Evolutionary conservation across 2,888 invertebrate species (phyloP).

Genomic region (Mythimna loreyi): DNA sequence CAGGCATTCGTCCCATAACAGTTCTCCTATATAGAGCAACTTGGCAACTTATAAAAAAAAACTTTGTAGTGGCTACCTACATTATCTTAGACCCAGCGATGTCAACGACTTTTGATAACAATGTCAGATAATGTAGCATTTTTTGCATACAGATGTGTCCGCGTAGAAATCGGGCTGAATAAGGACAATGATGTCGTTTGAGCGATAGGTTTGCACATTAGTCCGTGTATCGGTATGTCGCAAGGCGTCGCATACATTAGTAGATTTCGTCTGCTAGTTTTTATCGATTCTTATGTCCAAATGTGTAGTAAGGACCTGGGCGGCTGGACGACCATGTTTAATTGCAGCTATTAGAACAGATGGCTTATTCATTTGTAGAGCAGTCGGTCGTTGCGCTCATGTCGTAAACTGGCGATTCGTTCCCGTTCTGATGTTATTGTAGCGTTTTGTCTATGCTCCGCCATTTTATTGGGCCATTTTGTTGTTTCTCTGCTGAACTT

Average conservation of each 20-base stretch:
- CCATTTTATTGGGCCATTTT: constrained; percentile 88
- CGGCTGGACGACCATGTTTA: constrained; percentile 86
- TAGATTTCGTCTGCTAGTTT: constrained; percentile 62
- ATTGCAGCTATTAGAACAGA: constrained; percentile 90
- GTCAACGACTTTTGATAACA: constrained; percentile 74
- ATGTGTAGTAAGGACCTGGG: constrained; percentile 77
- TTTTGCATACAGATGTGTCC: constrained; percentile 52
- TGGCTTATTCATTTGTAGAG: constrained; percentile 91
- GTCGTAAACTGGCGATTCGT: constrained; percentile 90
- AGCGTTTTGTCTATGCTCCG: constrained; percentile 90
- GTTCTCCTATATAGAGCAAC: constrained; percentile 81
- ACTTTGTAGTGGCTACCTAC: constrained; percentile 68
- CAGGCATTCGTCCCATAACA: constrained; percentile 76
- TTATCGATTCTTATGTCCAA: constrained; percentile 81
- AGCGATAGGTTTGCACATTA: constrained; percentile 23
- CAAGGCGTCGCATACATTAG: constrained; percentile 38
- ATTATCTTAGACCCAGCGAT: constrained; percentile 73
- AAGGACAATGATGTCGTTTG: constrained; percentile 43
- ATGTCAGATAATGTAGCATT: constrained; percentile 63
- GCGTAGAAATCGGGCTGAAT: constrained; percentile 29
- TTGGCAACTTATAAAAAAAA: constrained; percentile 79
- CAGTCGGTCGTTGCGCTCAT: constrained; percentile 89
- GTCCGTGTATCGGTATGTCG: constrained; percentile 36
- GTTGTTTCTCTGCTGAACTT: constrained; percentile 84
- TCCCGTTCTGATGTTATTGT: constrained; percentile 91